phyloP scores from a whole-genome alignment of 2,113 vertebrate species.

The Scolopax mira region DNA sequence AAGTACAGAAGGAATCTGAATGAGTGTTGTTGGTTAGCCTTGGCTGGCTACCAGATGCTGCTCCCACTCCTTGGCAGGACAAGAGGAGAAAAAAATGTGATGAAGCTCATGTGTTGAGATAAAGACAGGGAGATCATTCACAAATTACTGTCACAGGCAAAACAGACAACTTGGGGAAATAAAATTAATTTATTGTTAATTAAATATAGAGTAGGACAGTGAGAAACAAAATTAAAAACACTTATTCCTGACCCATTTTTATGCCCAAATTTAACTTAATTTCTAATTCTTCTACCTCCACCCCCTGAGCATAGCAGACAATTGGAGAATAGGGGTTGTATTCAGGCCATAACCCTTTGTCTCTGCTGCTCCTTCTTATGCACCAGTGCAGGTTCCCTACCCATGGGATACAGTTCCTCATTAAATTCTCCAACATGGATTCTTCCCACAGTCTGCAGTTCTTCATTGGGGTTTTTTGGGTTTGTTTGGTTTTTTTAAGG shows the following conservation, averaged over 20 bases:
- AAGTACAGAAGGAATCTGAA: neutral
- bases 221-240: neutral
- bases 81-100: neutral
- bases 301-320: accelerated
- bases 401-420: neutral
- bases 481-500: no score
- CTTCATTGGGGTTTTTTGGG: no score
- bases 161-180: neutral
- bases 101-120: neutral
- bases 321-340: accelerated
- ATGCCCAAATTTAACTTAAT: neutral
- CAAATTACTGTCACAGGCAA: neutral
- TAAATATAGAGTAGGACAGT: neutral
- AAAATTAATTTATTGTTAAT: neutral
- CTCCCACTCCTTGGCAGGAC: neutral
- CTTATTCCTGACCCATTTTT: neutral
- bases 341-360: neutral
- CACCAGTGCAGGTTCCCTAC: neutral
- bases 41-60: neutral
- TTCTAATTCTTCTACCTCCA: neutral
- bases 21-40: neutral
- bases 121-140: neutral
- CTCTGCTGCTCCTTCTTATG: neutral
- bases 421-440: neutral
- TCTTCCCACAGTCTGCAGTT: neutral